Conservation (phyloP, 2,113 vertebrate genomes). For the Eulemur macaco region DNA sequence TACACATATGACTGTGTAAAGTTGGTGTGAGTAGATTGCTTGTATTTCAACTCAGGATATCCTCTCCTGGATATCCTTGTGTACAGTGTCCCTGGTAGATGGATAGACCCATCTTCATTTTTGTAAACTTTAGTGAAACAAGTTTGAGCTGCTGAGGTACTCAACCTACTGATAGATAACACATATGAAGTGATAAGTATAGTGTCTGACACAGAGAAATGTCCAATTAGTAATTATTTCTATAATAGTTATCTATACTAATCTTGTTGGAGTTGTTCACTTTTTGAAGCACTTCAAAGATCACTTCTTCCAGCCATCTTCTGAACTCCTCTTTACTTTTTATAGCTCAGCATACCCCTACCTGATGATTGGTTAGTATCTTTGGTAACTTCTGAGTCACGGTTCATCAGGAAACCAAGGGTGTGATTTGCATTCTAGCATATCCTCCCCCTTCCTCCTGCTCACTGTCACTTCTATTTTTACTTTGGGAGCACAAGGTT, state of each 20-base stretch:
- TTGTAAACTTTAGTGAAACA: constrained; percentile 6
- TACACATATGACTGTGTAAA: neutral
- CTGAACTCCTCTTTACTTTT: neutral
- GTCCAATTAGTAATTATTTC: neutral
- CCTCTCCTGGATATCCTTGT: neutral
- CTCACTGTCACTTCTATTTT: constrained; percentile 66
- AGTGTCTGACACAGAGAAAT: neutral
- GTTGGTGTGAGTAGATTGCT: neutral
- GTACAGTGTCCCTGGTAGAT: neutral
- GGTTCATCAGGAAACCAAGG: constrained; percentile 45
- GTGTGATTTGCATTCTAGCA: constrained; percentile 50
- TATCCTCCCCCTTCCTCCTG: constrained; percentile 25
- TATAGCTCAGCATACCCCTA: neutral
- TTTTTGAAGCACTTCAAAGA: neutral
- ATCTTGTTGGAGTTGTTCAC: neutral
- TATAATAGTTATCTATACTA: neutral
- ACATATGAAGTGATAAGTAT: neutral
- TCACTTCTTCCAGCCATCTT: neutral
- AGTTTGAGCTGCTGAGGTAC: neutral
- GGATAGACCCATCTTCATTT: neutral
- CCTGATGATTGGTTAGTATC: constrained; percentile 23
- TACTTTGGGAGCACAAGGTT: constrained; percentile 46
- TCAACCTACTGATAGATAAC: neutral
- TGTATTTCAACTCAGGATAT: neutral
- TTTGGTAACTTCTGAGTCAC: constrained; percentile 62